Conservation (phyloP, 2,888 invertebrate genomes). For the Ophion ellenae region DNA sequence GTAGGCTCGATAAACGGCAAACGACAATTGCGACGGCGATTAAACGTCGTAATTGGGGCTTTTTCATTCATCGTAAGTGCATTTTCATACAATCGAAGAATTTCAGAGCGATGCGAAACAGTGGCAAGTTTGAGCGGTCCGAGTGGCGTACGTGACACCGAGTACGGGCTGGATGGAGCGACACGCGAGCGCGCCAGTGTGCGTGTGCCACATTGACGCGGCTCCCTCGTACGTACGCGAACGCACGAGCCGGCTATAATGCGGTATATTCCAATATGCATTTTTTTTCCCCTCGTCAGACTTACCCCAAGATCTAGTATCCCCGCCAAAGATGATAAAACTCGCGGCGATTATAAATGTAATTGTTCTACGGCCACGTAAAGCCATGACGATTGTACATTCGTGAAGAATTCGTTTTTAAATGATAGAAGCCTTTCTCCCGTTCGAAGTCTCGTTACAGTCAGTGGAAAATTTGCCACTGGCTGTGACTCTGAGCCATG, state of each 20-base stretch:
- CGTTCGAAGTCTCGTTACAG: conserved; percentile 26
- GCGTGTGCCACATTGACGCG: conserved; percentile 32
- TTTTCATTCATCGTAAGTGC: conserved; percentile 48
- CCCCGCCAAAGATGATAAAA: conserved; percentile 64
- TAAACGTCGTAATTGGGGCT: background rate
- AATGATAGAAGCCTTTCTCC: background rate
- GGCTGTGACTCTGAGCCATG: conserved; percentile 38
- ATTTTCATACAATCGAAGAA: conserved; percentile 49
- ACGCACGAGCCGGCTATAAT: conserved; percentile 1
- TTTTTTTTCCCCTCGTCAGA: conserved; percentile 27
- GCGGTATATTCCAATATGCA: background rate
- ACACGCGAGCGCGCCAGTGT: conserved; percentile 19
- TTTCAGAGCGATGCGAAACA: conserved; percentile 37
- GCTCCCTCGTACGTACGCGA: background rate
- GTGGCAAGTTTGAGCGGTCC: conserved; percentile 42
- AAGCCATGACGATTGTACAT: conserved; percentile 73
- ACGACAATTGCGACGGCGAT: background rate
- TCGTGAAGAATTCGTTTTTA: conserved; percentile 20
- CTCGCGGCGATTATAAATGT: conserved; percentile 65
- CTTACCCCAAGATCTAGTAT: conserved; percentile 81
- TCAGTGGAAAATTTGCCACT: conserved; percentile 56
- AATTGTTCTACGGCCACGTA: conserved; percentile 67
- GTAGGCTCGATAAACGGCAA: background rate
- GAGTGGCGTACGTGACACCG: conserved; percentile 81
- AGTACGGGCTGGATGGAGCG: conserved; percentile 78